Base-by-base conservation (phyloP, 2,113 vertebrate genomes). In the Heterochromis multidens region DNA sequence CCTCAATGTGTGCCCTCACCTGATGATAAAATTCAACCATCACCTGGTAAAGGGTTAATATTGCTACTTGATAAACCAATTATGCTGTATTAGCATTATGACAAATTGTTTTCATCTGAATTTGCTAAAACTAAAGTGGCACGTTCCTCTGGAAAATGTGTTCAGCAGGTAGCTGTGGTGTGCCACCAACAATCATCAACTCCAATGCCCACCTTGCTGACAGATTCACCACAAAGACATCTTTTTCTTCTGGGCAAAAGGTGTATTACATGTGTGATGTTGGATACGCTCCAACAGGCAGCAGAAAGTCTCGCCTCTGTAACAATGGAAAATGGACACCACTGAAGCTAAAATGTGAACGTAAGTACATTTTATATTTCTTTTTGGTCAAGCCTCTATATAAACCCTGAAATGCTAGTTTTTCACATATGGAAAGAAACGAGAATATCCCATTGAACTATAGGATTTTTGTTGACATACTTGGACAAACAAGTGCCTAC, bases 211-310 rank as follows among this genome's bases (percentile, higher is more conserved):
- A 80, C 35, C 93, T 93, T 2, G 62, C 63, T 0, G 60, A 88
- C 27, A 72, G n/a, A 16, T 92, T 90, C 79, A 37, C 76, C 52
- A 27, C 19, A 1, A 61, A 0, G 80, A 85, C 35, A 0, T 80
- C 80, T 1, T 95, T 95, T 62, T 16, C 74, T 0, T 59, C 88
- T 21, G 90, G 91, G 0, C 54, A 81, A 40, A 56, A 16, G 27
- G 87, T 95, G 21, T 31, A 67, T 0, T 95, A 91, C 12, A 2
- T 1, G n/a, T 95, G 94, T 54, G 70, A 86, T 0, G 35, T 93
- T 0, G 94, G 94, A 21, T 81, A 94, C 4, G 1, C 2, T 14
- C 16, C 12, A 35, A 37, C 11, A 5, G 76, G 83, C 0, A 91
- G 94, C 77, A 94, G 81, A 79, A 90, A 77, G 21, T 72, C 46